Evolutionary conservation across 2,888 invertebrate genomes (phyloP).

Genomic region (Deilephila porcellus): DNA sequence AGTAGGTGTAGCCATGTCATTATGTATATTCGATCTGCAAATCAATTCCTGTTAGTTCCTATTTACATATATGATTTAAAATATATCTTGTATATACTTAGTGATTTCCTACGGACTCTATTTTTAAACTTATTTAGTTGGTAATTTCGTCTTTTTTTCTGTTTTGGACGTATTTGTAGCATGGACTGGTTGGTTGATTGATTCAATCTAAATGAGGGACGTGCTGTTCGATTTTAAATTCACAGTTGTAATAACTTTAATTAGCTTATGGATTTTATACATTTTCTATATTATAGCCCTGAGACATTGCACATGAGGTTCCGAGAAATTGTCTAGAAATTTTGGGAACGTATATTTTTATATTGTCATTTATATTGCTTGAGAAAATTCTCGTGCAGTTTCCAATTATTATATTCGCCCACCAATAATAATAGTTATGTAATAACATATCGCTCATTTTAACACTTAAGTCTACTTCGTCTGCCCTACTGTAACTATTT

Average conservation of each 20-base stretch:
- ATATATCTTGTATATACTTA: conserved; percentile 10
- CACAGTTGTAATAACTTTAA: conserved; percentile 18
- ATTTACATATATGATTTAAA: not conserved
- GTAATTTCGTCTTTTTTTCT: conserved; percentile 1
- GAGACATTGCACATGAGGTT: not conserved
- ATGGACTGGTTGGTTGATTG: conserved; percentile 18
- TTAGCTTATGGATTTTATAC: not conserved
- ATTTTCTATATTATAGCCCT: not conserved
- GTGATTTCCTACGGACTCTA: conserved; percentile 20
- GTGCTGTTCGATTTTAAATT: not conserved
- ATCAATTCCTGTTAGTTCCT: not conserved
- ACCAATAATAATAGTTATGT: not conserved
- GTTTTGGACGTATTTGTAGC: conserved; percentile 25
- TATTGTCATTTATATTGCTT: conserved; percentile 11
- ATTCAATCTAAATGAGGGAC: not conserved
- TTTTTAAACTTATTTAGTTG: conserved; percentile 27
- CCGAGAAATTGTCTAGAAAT: not conserved
- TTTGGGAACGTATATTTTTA: conserved; percentile 7
- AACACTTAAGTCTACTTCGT: conserved; percentile 3
- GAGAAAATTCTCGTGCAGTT: conserved; percentile 11
- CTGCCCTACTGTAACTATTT: not conserved
- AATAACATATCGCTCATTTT: not conserved
- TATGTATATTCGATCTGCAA: not conserved
- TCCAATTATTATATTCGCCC: not conserved
- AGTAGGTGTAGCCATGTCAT: not conserved